Evolutionary conservation across 2,888 invertebrate genomes (phyloP), one percentile per base, ranked within the genome.

Genomic region (Chymomyza caudatula): DNA sequence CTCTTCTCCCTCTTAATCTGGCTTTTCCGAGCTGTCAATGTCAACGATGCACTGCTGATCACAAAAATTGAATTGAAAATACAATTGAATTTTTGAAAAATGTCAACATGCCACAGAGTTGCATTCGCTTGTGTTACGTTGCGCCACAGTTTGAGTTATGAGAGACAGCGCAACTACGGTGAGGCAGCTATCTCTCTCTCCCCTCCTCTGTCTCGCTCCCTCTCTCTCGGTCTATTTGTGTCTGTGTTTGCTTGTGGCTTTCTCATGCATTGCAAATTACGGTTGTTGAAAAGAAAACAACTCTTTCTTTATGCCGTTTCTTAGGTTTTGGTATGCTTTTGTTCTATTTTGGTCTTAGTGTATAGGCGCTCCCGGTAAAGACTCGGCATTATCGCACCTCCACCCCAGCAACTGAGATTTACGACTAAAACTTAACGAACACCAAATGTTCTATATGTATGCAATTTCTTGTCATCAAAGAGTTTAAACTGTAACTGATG

Each of bases 11-110:
- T 19, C 29, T 13, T 29, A 11, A 22, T 44, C 37, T 25, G 55
- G 44, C 56, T 54, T 68, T 60, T 64, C 60, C 42, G 65, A 69
- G 63, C 85, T 78, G 71, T 73, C 85, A 82, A 68, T 76, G 77
- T 63, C 54, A 72, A n/a, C 8, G 47, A 0, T 13, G 53, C 68
- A 73, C 66, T 72, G 75, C 70, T 83, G 77, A 83, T 86, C 86
- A 73, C 76, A 79, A 69, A 86, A 83, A 83, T 86, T 83, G 85
- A 86, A 83, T 83, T 85, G 77, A 73, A 76, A 74, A 69, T 71
- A 68, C 83, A 86, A 83, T 86, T 83, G 86, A 85, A 86, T 86
- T 85, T 81, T 67, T 78, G 78, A 83, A 80, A 85, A 84, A 84
- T 83, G 66, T 76, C 65, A 37, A 37, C 29, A 37, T 37, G 29